A percentile compares a stretch with the other conserved stretches of the same genome.
Conservation (phyloP, 2,888 invertebrate species). For the Diploptera punctata region DNA sequence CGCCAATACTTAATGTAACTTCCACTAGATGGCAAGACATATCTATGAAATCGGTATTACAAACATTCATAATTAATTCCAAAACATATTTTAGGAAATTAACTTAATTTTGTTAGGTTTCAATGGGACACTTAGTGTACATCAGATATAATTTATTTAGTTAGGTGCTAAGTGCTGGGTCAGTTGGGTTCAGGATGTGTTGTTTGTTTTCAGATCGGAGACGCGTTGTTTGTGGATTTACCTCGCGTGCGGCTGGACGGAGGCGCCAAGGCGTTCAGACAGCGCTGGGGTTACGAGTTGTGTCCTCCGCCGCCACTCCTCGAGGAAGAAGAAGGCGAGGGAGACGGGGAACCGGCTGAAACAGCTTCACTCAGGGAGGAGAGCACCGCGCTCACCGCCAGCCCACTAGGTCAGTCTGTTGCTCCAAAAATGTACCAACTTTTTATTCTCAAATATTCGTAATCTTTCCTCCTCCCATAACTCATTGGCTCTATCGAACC, state of each 20-base stretch:
- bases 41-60: no score
- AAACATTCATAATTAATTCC: no score
- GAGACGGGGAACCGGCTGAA: conserved; percentile 56
- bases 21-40: no score
- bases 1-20: no score
- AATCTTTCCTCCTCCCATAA: no score
- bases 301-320: conserved; percentile 69
- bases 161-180: no score
- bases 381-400: conserved; percentile 53
- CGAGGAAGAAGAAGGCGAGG: conserved; percentile 62
- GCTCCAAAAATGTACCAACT: neutral
- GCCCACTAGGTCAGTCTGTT: conserved; percentile 66
- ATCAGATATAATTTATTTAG: no score
- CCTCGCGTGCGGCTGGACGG: conserved; percentile 74
- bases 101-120: no score
- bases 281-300: conserved; percentile 67
- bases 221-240: conserved; percentile 64
- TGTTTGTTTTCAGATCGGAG: conserved; percentile 62
- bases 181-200: no score
- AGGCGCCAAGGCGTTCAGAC: conserved; percentile 66
- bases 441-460: neutral
- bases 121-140: no score
- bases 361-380: conserved; percentile 65
- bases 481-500: no score
- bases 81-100: no score